A percentile compares a stretch with the other conserved stretches of the same genome.
These are phyloP conservation scores for Tineola bisselliella DNA, from an alignment of 2,888 invertebrate species.

Conservation along the genomic window DNA sequence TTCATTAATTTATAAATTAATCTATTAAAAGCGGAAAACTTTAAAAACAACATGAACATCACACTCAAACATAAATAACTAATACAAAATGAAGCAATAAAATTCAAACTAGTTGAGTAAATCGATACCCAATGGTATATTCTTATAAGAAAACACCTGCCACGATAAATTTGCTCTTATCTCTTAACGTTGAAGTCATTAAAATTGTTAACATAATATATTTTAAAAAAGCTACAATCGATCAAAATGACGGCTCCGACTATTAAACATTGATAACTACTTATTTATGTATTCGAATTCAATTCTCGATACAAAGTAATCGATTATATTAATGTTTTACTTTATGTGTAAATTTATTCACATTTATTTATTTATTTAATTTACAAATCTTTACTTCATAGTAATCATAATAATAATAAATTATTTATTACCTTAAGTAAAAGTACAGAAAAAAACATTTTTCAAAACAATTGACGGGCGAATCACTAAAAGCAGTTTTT, in stretches of 20 bases:
- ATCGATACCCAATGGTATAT: conserved; percentile 6
- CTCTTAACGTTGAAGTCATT: conserved; percentile 11
- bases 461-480: too few relatives aligned
- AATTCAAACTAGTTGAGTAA: conserved; percentile 10
- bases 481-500: too few relatives aligned
- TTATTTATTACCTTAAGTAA: too few relatives aligned
- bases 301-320: background rate
- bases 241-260: conserved; percentile 10
- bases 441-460: too few relatives aligned
- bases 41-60: background rate
- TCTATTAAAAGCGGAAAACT: too few relatives aligned
- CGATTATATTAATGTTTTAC: background rate
- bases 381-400: background rate
- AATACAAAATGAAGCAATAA: conserved; percentile 11
- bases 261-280: conserved; percentile 1
- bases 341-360: background rate
- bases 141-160: conserved; percentile 9
- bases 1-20: too few relatives aligned
- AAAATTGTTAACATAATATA: conserved; percentile 14
- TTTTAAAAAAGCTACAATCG: conserved; percentile 2
- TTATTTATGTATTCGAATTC: conserved; percentile 7
- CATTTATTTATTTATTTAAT: background rate
- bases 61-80: background rate
- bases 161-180: conserved; percentile 10
- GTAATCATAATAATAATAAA: too few relatives aligned